phyloP scores from a whole-genome alignment of 2,113 vertebrate species.

The Mormyrus iriodes region DNA sequence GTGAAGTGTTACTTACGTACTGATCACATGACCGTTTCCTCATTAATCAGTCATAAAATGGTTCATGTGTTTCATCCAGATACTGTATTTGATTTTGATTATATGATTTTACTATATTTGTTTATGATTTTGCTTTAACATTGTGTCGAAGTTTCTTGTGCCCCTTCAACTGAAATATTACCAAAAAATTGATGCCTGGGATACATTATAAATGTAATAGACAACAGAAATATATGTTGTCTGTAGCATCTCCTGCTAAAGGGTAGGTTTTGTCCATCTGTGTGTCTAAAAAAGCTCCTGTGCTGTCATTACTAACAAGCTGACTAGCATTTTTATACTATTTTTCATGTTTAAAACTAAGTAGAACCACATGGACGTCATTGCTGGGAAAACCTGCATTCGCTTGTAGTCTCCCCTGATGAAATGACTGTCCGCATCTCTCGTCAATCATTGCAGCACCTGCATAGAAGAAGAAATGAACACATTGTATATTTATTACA shows the following conservation, averaged over 20 bases:
- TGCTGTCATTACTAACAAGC: slow-evolving; percentile 26
- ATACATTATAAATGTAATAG: background rate
- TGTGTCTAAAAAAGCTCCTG: background rate
- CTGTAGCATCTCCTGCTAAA: background rate
- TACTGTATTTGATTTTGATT: background rate
- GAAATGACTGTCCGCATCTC: background rate
- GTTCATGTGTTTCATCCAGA: background rate
- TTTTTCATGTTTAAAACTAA: slow-evolving; percentile 7
- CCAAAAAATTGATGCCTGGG: background rate
- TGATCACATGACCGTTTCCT: background rate
- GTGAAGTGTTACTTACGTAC: background rate
- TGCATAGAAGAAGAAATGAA: slow-evolving; percentile 4
- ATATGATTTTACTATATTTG: background rate
- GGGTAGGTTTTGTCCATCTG: background rate
- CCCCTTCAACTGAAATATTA: background rate
- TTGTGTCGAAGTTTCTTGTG: background rate
- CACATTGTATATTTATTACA: background rate
- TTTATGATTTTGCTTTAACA: background rate
- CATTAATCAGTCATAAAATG: background rate
- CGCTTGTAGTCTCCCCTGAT: background rate
- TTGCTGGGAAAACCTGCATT: background rate
- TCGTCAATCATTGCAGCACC: background rate
- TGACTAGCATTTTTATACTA: slow-evolving; percentile 18
- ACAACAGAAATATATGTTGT: background rate
- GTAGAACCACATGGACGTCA: slow-evolving; percentile 18